These are phyloP conservation scores for Coecobrya sp. DNA, from an alignment of 2,888 invertebrate species.

Conservation along the genomic window DNA sequence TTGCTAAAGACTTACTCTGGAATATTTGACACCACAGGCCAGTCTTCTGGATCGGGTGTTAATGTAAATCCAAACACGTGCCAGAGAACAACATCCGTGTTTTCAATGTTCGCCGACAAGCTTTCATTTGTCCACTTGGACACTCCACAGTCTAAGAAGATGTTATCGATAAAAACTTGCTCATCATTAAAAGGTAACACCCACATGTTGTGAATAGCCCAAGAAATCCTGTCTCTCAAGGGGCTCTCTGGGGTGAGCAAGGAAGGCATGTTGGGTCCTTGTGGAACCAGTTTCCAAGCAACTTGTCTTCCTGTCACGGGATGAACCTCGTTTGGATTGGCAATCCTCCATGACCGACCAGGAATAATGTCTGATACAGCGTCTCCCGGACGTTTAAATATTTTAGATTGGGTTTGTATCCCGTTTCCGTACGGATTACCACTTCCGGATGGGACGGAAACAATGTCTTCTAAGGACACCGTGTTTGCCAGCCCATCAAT, in stretches of 20 bases:
- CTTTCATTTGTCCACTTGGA: slow-evolving; percentile 65
- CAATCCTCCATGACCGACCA: slow-evolving; percentile 49
- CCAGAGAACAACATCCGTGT: slow-evolving; percentile 67
- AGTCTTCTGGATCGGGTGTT: slow-evolving; percentile 51
- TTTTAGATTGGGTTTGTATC: neutral
- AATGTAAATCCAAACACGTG: slow-evolving; percentile 18
- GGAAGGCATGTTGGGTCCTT: neutral
- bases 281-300: slow-evolving; percentile 46
- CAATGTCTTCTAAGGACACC: slow-evolving; percentile 54
- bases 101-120: slow-evolving; percentile 28
- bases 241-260: slow-evolving; percentile 61
- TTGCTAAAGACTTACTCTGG: neutral
- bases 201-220: slow-evolving; percentile 71
- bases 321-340: slow-evolving; percentile 31
- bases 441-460: neutral
- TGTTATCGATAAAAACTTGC: slow-evolving; percentile 55
- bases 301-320: slow-evolving; percentile 25
- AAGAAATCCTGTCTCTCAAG: slow-evolving; percentile 14
- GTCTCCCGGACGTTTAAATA: slow-evolving; percentile 55
- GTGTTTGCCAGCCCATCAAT: slow-evolving; percentile 74
- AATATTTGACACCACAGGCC: slow-evolving; percentile 12
- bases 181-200: slow-evolving; percentile 65
- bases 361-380: slow-evolving; percentile 33
- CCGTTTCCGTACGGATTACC: slow-evolving; percentile 78
- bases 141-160: slow-evolving; percentile 67